Conservation (phyloP, 2,797 vertebrate genomes). For the Notolabrus celidotus region DNA sequence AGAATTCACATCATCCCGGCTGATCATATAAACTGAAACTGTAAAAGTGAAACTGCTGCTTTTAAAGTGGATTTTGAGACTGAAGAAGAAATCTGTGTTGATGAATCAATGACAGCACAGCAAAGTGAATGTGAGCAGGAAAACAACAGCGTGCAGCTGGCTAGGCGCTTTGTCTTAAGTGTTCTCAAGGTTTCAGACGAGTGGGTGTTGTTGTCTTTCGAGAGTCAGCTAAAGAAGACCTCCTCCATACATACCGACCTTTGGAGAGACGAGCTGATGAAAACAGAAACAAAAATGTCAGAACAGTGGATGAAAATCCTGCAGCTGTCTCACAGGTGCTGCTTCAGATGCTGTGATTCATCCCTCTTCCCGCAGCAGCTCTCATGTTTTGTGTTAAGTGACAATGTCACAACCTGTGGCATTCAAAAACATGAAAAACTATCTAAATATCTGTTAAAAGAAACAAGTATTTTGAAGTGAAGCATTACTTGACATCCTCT, state of each 20-base stretch:
- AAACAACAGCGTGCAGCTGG: constrained; percentile 11
- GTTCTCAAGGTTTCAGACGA: constrained; percentile 36
- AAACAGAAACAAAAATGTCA: neutral
- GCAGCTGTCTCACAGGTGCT: no score
- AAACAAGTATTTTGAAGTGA: no score
- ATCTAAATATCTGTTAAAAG: no score
- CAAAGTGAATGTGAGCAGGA: constrained; percentile 2
- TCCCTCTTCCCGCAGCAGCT: no score
- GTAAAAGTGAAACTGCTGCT: constrained; percentile 40
- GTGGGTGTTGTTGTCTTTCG: constrained; percentile 57
- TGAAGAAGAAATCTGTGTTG: constrained; percentile 43
- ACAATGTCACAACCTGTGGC: no score
- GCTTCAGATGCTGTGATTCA: neutral
- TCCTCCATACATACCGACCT: neutral
- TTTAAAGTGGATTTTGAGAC: constrained; percentile 59
- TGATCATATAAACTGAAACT: neutral
- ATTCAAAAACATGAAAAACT: no score
- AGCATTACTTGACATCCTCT: no score
- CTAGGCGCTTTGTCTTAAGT: constrained; percentile 23
- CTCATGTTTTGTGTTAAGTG: no score
- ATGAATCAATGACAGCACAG: neutral
- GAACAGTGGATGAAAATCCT: no score
- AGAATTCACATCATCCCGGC: constrained; percentile 35
- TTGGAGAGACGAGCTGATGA: neutral
- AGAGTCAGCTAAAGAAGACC: constrained; percentile 24